Evolutionary conservation across 2,113 vertebrate genomes (phyloP), one percentile per base, ranked within the genome.

Genomic region (Alces alces): DNA sequence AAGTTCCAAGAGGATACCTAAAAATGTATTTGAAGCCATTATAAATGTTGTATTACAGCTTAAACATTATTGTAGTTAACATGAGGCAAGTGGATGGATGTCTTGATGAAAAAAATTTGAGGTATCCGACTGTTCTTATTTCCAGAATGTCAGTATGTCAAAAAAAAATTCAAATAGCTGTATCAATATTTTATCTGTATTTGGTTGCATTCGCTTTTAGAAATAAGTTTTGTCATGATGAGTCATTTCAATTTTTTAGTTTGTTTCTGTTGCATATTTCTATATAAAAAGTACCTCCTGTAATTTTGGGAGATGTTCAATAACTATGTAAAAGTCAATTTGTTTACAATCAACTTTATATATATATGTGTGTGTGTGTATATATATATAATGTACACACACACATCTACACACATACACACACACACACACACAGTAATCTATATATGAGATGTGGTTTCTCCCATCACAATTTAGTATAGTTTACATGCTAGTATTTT

Each of bases 401-500:
- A 43, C 21, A 73, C 3, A 73, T 39, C 5, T 39, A 70, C 23
- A 73, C 36, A 43, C 7, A 73, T 2, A 73, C 11, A 27, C 23
- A 58, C 23, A 25, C 57, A 76, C 39, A 76, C 36, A 70, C 13
- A 21, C 2, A 76, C 23, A 50, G 0, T 50, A 50, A 12, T 39
- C 19, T 76, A n/a, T 82, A 80, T 76, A 23, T 90, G 28, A 91
- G 21, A 55, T 82, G 7, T 93, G 12, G 30, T 78, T 93, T 96
- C 13, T 7, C 28, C 7, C 50, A 6, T 79, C 15, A 60, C 15
- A 89, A 28, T 19, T 55, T 85, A 82, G 57, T 86, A 6, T 76
- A 54, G 60, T 95, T 94, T 91, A 70, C 7, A 60, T 91, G 39
- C 27, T 88, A 80, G 60, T 88, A n/a, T 61, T 96, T 97, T 95